Evolutionary conservation across 1,140 invertebrate species (phyloP), one percentile per base, ranked within the genome.

Genomic region (Drosophila parvula): DNA sequence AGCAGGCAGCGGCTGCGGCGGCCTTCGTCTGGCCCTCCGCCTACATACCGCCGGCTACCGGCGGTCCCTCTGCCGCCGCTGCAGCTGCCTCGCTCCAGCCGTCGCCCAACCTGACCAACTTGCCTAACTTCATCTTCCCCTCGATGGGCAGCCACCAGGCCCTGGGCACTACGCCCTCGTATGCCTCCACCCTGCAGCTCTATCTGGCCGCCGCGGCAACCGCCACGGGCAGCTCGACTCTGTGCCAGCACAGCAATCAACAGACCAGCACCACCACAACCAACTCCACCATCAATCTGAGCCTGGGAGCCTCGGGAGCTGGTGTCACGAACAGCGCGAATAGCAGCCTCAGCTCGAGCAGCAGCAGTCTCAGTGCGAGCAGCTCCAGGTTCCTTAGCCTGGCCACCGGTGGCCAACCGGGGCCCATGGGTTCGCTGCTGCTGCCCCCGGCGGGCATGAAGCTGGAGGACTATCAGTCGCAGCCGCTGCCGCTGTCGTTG

Each of bases 1-100:
- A 96, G 77, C 95, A 96, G 90, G 94, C 95, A 2, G 95, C 96
- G n/a, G 95, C 90, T 48, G 88, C 96, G 5, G 90, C 90, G 57
- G 86, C 83, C 30, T 90, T 91, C 40, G 90, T 91, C 43, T 91
- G 88, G 90, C 86, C 90, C 51, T 91, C 90, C 16, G 81, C 85
- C 45, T 91, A 91, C 56, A 81, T 91, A 57, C 90, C 85, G 10
- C 90, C 91, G 50, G 74, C 74, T 2, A 63, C 63, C 47, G 75
- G 63, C 27, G 71, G 70, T 14, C 50, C 95, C 93, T 90, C 93
- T 93, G 40, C 81, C 14, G 64, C 79, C 12, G 93, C 94, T 6
- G 93, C 94, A 3, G 94, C 94, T 38, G 68, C 68, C 18, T 91
- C 95, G 22, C 90, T 95, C 32, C 92, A 95, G 44, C 95, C 95